These are phyloP conservation scores for Amphiprion clarkii DNA, from an alignment of 2,797 vertebrate species.

Conservation along the genomic window DNA sequence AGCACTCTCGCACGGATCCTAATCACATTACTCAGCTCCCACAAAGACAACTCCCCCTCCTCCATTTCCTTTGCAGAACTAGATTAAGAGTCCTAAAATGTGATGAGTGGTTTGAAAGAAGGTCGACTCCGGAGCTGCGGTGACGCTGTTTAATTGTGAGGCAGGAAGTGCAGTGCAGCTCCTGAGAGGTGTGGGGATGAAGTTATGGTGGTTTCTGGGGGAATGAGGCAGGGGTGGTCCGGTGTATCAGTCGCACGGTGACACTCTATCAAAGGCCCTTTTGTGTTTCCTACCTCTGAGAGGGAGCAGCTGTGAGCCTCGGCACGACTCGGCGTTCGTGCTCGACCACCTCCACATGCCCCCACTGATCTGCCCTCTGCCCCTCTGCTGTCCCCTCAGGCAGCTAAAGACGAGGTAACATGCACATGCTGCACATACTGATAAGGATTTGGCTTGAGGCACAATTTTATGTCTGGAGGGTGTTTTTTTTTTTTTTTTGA, in stretches of 20 bases:
- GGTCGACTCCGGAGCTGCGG: slow-evolving; percentile 29
- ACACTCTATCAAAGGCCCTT: slow-evolving; percentile 70
- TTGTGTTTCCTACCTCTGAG: slow-evolving; percentile 69
- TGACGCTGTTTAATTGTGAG: slow-evolving; percentile 40
- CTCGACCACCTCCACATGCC: slow-evolving; percentile 42
- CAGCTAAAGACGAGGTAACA: slow-evolving; percentile 45
- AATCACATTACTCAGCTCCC: slow-evolving; percentile 76
- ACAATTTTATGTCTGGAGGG: slow-evolving; percentile 36
- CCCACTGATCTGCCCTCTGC: slow-evolving; percentile 56
- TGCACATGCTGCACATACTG: slow-evolving; percentile 40
- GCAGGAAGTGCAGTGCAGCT: slow-evolving; percentile 35
- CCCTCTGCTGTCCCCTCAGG: slow-evolving; percentile 51
- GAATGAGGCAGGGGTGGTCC: slow-evolving; percentile 12
- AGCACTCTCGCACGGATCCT: slow-evolving; percentile 59
- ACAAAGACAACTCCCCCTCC: slow-evolving; percentile 58
- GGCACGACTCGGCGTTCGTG: slow-evolving; percentile 50
- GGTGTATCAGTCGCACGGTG: slow-evolving; percentile 58
- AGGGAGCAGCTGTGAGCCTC: slow-evolving; percentile 74
- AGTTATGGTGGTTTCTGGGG: slow-evolving; percentile 42
- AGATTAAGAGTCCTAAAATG: slow-evolving; percentile 66
- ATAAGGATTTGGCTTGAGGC: slow-evolving; percentile 31
- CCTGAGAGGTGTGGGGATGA: slow-evolving; percentile 49
- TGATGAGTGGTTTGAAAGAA: slow-evolving; percentile 43
- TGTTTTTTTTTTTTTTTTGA: slow-evolving; percentile 16
- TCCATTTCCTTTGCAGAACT: slow-evolving; percentile 70